Conservation (phyloP, 2,888 invertebrate genomes). For the Chymomyza fuscimana region DNA sequence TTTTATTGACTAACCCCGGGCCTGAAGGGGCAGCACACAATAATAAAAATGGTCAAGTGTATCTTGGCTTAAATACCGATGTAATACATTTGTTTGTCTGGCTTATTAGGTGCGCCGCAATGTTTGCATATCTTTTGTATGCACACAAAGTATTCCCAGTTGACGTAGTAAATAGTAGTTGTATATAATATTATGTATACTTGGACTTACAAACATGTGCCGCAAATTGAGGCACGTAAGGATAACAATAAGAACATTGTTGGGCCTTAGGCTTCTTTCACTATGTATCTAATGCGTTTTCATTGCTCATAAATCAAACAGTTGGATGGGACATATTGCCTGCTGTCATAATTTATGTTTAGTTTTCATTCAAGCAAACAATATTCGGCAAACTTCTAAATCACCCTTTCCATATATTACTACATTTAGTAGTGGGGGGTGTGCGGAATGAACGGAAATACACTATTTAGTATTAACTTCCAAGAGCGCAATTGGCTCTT, state of each 20-base stretch:
- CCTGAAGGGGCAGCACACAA: neutral
- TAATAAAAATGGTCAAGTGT: neutral
- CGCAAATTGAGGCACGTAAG: slow-evolving; percentile 15
- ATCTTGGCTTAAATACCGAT: slow-evolving; percentile 2
- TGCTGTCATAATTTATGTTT: slow-evolving; percentile 38
- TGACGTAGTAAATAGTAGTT: neutral
- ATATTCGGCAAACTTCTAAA: neutral
- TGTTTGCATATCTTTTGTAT: slow-evolving; percentile 38
- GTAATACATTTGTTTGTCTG: slow-evolving; percentile 12
- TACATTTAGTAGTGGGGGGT: no score
- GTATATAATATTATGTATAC: neutral
- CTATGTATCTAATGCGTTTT: slow-evolving; percentile 58
- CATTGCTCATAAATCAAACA: slow-evolving; percentile 62
- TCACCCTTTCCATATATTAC: neutral
- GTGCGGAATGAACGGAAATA: neutral
- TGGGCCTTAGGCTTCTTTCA: neutral
- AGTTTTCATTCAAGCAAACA: neutral
- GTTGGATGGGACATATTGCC: slow-evolving; percentile 42
- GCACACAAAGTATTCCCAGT: slow-evolving; percentile 5
- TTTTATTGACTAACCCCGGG: slow-evolving; percentile 18
- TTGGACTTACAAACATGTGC: slow-evolving; percentile 42
- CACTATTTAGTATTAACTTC: neutral
- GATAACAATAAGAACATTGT: slow-evolving; percentile 14
- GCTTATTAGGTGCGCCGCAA: slow-evolving; percentile 34
- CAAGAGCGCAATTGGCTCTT: neutral